Base-by-base conservation (phyloP, 2,113 vertebrate species). In the Hylia prasina region DNA sequence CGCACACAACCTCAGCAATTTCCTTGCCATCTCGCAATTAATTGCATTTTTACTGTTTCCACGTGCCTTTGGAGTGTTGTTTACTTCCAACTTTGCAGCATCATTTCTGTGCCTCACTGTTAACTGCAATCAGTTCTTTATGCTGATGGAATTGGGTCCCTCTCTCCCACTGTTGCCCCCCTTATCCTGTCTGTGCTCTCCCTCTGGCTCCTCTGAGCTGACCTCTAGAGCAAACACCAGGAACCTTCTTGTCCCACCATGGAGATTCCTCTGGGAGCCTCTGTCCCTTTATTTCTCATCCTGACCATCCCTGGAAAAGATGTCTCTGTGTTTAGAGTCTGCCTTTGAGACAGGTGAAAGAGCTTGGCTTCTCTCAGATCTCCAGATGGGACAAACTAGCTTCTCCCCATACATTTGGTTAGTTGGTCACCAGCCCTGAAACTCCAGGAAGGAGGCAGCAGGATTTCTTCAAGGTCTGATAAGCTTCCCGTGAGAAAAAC, bases 381-480 rank as follows among this genome's bases (percentile, higher is more conserved):
- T 31, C 21, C 15, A 10, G 16, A 9, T 30, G 27, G 44, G 7
- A 4, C 39, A 28, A 51, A 24, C 28, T 72, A 24, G 22, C 63
- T 92, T 65, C 16, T 82, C 71, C 10, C 1, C 6, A 0, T 9
- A 7, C 7, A 0, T 33, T 22, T 2, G 1, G 1, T 80, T 68
- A 40, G 33, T 21, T 37, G 48, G 10, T 75, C 23, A 20, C 28
- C 18, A 5, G 17, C 10, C 45, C 63, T 94, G 57, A 65, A 82
- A 53, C 33, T 53, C 15, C 28, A 27, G 50, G 33, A 47, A 54
- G 44, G 35, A 30, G 27, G 18, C 39, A 19, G 42, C 15, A 30
- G 39, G 40, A 57, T 88, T 94, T 76, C 66, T 72, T 79, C 44
- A 60, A 68, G 15, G 23, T 60, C 50, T 75, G 11, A 40, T 65